Evolutionary conservation across 2,888 invertebrate species (phyloP), one percentile per base, ranked within the genome.

Genomic region (Nemoura dubitans): DNA sequence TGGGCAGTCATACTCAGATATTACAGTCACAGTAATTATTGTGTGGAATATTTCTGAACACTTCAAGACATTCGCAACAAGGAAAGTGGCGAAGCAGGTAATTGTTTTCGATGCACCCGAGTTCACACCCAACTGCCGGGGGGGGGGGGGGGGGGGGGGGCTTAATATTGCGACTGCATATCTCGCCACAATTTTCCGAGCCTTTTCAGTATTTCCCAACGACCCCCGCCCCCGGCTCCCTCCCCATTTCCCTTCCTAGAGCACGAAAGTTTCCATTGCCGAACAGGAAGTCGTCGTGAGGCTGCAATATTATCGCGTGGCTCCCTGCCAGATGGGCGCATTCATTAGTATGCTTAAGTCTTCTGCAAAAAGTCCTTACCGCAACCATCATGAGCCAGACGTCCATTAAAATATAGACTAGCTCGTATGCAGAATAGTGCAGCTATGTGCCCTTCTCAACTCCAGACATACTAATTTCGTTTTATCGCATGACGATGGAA

Each of bases 291-390:
- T 81, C 30, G 81, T 30, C n/a, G 29, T n/a, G 27, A 29, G 59
- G 59, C n/a, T n/a, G n/a, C 30, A 81, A 29, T 81, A 81, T 81
- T 81, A 81, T 29, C 30, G 30, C 81, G 81, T 81, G 81, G 81
- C 81, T 81, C 14, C 28, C 81, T 81, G 81, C 81, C 81, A 81
- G 81, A 81, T 29, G 81, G 81, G 81, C 30, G 81, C 81, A 81
- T 81, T 81, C 81, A 81, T 81, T 81, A 81, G 81, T 29, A 29
- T 27, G 78, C 78, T 27, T 28, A 78, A 78, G 27, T 78, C 78
- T 29, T 78, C 78, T n/a, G 30, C 81, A 81, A 81, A 81, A 81
- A 81, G 81, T 81, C 78, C 29, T 78, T 78, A 25, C 78, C 78
- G 27, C 29, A 7, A 78, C 29, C 27, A 28, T 78, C 78, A 27